Conservation (phyloP, 1,140 invertebrate species). For the Manduca sexta region DNA sequence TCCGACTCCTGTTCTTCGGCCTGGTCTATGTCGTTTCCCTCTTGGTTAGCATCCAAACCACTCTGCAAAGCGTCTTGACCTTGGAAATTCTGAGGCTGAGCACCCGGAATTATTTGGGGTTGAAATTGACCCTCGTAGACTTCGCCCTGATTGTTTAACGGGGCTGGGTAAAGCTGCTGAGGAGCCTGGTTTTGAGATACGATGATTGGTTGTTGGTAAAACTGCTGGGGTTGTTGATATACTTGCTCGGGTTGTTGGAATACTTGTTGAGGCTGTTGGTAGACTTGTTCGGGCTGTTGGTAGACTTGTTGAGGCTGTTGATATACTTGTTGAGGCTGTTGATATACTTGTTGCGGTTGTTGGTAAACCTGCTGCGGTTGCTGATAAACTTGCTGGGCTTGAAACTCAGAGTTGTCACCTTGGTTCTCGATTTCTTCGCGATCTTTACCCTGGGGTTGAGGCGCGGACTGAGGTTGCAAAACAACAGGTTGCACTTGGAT, state of each 20-base stretch:
- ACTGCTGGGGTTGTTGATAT: slow-evolving; percentile 19
- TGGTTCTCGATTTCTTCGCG: neutral
- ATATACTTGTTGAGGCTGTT: slow-evolving; percentile 11
- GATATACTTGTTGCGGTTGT: slow-evolving; percentile 12
- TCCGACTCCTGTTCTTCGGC: slow-evolving; percentile 28
- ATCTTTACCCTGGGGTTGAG: slow-evolving; percentile 1
- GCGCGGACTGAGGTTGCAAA: slow-evolving; percentile 9
- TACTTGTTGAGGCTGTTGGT: slow-evolving; percentile 11
- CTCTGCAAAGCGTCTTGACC: slow-evolving; percentile 51
- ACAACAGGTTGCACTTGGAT: slow-evolving; percentile 22
- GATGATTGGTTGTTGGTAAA: slow-evolving; percentile 11
- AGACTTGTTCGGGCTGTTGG: slow-evolving; percentile 11
- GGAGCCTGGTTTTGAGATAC: slow-evolving; percentile 22
- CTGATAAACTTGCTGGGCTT: slow-evolving; percentile 7
- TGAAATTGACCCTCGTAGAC: slow-evolving; percentile 21
- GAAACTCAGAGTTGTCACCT: neutral
- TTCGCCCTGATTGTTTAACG: slow-evolving; percentile 11
- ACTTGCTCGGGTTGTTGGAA: slow-evolving; percentile 14
- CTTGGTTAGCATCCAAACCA: slow-evolving; percentile 50
- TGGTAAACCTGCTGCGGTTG: slow-evolving; percentile 10
- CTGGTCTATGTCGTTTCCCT: slow-evolving; percentile 49
- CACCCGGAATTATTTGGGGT: slow-evolving; percentile 9
- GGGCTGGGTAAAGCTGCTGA: slow-evolving; percentile 16
- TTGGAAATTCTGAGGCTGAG: slow-evolving; percentile 24
- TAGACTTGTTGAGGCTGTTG: slow-evolving; percentile 13